Percentiles rank a stretch among this genome's conserved stretches.
These are phyloP conservation scores for Chaenocephalus aceratus DNA, from an alignment of 2,113 vertebrate species.

Conservation along the genomic window DNA sequence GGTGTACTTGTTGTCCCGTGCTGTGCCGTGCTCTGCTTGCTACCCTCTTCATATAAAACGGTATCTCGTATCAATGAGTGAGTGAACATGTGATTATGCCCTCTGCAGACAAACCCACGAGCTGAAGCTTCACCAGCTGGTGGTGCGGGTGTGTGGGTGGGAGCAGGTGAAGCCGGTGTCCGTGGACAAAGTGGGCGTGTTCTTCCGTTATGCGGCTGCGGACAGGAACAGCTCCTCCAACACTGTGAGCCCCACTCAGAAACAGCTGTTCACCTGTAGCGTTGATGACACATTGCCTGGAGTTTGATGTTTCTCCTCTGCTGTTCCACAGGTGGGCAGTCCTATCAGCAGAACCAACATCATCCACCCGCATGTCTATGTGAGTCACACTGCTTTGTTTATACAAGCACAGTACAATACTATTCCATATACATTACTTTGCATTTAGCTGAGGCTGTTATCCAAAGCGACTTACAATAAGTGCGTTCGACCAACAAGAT, in stretches of 20 bases:
- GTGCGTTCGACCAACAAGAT: too few relatives aligned
- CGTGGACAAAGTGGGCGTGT: conserved; percentile 97
- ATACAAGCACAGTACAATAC: too few relatives aligned
- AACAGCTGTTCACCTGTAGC: neutral
- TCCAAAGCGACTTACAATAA: too few relatives aligned
- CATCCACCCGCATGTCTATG: conserved; percentile 98
- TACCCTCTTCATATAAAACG: neutral
- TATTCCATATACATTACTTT: too few relatives aligned
- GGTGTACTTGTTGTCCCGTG: neutral
- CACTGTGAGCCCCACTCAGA: conserved; percentile 85
- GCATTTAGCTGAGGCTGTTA: too few relatives aligned
- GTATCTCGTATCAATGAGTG: neutral
- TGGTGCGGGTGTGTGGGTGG: conserved; percentile 97
- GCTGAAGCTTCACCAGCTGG: conserved; percentile 94
- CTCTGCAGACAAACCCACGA: conserved; percentile 93
- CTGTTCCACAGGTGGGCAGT: conserved; percentile 91
- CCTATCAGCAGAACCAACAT: conserved; percentile 96
- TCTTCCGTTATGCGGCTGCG: conserved; percentile 96
- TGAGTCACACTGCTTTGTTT: conserved; percentile 80
- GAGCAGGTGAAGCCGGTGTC: conserved; percentile 97
- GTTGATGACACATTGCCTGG: neutral
- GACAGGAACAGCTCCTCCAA: conserved; percentile 93
- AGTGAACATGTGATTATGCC: neutral
- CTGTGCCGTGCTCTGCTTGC: neutral
- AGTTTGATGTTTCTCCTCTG: neutral